These are phyloP conservation scores for Micrastur ruficollis DNA, from an alignment of 2,797 vertebrate species.

Conservation along the genomic window DNA sequence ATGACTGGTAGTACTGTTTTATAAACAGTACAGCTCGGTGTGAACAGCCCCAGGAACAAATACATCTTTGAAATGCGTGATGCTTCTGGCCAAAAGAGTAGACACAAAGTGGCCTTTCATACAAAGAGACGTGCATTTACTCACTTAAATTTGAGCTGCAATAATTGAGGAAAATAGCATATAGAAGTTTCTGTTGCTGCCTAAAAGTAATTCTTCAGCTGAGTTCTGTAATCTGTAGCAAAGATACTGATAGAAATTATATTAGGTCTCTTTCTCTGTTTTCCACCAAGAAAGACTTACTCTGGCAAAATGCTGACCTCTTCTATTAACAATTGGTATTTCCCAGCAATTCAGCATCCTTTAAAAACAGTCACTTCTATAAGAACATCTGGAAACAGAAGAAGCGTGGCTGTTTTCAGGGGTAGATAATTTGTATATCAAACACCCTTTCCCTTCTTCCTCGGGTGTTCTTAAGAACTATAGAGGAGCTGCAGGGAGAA, in stretches of 20 bases:
- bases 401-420: not conserved
- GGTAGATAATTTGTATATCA: not conserved
- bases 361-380: not conserved
- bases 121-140: not conserved
- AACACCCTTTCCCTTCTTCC: not conserved
- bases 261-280: not conserved
- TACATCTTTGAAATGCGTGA: not conserved
- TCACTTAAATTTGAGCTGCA: not conserved
- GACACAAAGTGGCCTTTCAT: not conserved
- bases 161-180: not conserved
- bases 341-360: not conserved
- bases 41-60: not conserved
- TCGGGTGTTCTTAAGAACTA: not conserved
- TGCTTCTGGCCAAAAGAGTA: not conserved
- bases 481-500: not conserved
- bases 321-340: not conserved
- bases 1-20: not conserved
- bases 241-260: not conserved
- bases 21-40: not conserved
- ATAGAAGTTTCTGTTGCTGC: not conserved
- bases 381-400: not conserved
- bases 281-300: not conserved
- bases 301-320: not conserved
- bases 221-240: not conserved
- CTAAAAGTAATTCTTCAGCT: not conserved